phyloP scores from a whole-genome alignment of 2,113 vertebrate genomes.

The Microtus montanus region DNA sequence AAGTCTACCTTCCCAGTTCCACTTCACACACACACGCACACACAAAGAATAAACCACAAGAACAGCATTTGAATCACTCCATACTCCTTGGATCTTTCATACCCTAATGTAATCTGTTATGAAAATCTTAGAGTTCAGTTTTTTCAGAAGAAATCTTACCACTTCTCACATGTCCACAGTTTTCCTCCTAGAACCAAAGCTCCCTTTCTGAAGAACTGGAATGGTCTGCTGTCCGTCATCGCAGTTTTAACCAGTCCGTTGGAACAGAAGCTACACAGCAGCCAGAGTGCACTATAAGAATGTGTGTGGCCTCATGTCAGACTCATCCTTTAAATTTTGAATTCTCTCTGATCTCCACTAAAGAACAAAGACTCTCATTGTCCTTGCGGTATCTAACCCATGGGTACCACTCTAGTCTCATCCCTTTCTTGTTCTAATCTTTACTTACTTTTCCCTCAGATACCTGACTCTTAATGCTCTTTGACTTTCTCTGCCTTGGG shows the following conservation, averaged over 20 bases:
- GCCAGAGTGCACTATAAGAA: background rate
- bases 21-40: no score
- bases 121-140: background rate
- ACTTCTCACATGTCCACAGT: background rate
- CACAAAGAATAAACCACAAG: background rate
- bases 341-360: background rate
- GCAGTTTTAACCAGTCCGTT: background rate
- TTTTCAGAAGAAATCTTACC: background rate
- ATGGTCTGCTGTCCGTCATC: background rate
- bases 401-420: background rate
- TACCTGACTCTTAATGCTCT: background rate
- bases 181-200: background rate
- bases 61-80: background rate
- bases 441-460: background rate
- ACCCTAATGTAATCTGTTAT: background rate
- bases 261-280: background rate
- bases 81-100: background rate
- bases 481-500: background rate
- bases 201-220: background rate
- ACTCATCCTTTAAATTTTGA: background rate
- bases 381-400: background rate
- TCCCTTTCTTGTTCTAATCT: background rate
- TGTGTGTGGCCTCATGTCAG: background rate
- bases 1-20: background rate
- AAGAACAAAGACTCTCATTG: background rate